Conservation (phyloP, 92 coral and sea anemone species). For the Micromussa lordhowensis region DNA sequence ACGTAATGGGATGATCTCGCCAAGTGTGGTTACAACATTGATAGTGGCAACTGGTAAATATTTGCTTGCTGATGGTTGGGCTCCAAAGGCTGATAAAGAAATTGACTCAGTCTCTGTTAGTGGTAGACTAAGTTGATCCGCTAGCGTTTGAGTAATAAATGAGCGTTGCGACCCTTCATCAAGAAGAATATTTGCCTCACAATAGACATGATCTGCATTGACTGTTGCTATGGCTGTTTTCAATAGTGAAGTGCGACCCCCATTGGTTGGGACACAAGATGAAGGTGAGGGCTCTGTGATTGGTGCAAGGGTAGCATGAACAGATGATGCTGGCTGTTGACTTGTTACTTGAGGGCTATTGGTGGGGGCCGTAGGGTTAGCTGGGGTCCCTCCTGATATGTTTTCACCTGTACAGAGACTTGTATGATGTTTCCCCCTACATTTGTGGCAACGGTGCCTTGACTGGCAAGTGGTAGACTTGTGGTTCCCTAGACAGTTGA, state of each 20-base stretch:
- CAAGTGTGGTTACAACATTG: conserved; percentile 6
- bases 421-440: conserved; percentile 16
- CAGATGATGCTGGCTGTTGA: too few species aligned
- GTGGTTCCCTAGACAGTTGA: conserved; percentile 13
- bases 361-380: too few species aligned
- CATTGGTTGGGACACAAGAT: neutral
- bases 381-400: neutral
- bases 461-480: conserved; percentile 2
- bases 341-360: too few species aligned
- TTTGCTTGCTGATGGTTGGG: neutral
- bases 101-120: neutral
- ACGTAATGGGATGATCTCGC: conserved; percentile 32
- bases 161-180: too few species aligned
- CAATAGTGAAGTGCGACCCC: neutral
- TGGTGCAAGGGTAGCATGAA: neutral
- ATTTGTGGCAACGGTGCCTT: neutral
- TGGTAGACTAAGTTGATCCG: neutral
- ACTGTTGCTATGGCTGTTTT: too few species aligned
- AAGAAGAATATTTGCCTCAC: too few species aligned
- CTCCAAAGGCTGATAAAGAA: neutral
- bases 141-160: neutral
- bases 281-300: neutral
- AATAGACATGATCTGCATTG: too few species aligned
- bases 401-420: neutral
- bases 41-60: neutral